A percentile compares a stretch with the other conserved stretches of the same genome.
These are phyloP conservation scores for Esperia sulphurella DNA, from an alignment of 2,888 invertebrate species.

Conservation along the genomic window DNA sequence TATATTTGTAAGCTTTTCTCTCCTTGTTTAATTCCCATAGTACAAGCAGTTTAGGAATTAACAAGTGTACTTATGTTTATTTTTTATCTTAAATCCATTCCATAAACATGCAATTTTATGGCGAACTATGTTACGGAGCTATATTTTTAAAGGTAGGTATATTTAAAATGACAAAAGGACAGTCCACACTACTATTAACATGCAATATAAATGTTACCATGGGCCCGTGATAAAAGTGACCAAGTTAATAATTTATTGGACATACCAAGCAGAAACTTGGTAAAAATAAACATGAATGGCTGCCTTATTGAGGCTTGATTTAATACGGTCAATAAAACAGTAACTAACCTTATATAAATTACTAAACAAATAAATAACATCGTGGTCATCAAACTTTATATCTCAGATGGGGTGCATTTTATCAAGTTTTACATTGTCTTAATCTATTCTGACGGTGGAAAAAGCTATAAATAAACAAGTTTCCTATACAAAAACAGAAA, in stretches of 20 bases:
- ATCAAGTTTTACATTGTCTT: constrained; percentile 43
- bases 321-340: constrained; percentile 77
- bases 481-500: no score
- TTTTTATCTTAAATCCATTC: no score
- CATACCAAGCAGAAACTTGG: constrained; percentile 75
- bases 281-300: constrained; percentile 79
- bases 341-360: constrained; percentile 80
- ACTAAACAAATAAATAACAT: constrained; percentile 78
- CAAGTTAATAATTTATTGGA: constrained; percentile 74
- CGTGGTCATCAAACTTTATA: constrained; percentile 69
- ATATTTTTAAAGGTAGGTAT: no score
- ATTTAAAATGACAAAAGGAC: constrained; percentile 5
- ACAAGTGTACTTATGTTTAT: no score
- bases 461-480: no score
- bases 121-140: no score
- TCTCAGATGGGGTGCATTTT: constrained; percentile 34
- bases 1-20: no score
- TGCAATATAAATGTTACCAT: constrained; percentile 64
- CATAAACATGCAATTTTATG: no score
- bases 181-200: constrained; percentile 50
- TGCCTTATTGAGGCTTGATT: constrained; percentile 79
- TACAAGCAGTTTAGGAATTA: no score
- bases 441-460: constrained; percentile 9
- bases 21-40: no score
- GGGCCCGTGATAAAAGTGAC: constrained; percentile 75